These are phyloP conservation scores for Macrosoma leucophasiata DNA, from an alignment of 2,888 invertebrate genomes.

Conservation along the genomic window DNA sequence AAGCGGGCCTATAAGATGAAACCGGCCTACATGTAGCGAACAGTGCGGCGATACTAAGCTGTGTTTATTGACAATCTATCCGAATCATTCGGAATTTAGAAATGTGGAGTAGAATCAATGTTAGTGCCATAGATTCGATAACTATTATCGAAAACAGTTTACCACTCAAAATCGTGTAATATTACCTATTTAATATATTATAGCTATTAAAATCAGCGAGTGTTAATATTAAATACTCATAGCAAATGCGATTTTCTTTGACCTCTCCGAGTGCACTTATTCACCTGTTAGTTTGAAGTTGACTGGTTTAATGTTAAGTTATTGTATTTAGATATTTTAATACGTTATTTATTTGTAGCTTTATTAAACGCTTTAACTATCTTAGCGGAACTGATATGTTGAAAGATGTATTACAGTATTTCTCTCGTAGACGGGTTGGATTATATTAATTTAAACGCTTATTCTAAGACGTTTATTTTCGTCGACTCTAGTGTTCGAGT, in stretches of 20 bases:
- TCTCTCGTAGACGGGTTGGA: constrained; percentile 54
- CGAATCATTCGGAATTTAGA: constrained; percentile 3
- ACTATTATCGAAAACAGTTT: too few relatives aligned
- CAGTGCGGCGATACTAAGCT: constrained; percentile 47
- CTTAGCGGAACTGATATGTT: constrained; percentile 46
- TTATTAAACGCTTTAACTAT: constrained; percentile 65
- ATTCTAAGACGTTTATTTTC: constrained; percentile 37
- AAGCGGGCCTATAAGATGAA: constrained; percentile 96
- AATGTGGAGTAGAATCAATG: constrained; percentile 37
- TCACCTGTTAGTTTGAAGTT: constrained; percentile 54
- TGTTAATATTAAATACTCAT: too few relatives aligned
- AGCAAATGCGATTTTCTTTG: constrained; percentile 8
- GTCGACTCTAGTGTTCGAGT: constrained; percentile 31
- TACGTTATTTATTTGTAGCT: constrained; percentile 75
- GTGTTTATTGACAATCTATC: constrained; percentile 37
- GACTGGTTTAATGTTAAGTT: constrained; percentile 71
- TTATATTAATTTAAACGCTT: constrained; percentile 49
- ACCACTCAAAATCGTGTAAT: too few relatives aligned
- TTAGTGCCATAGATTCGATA: constrained; percentile 63
- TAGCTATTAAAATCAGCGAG: too few relatives aligned
- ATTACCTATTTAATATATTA: too few relatives aligned
- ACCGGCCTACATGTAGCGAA: constrained; percentile 87
- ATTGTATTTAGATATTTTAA: constrained; percentile 74
- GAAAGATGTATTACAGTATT: constrained; percentile 49
- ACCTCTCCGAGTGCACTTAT: constrained; percentile 33